Base-by-base conservation (phyloP, 2,113 vertebrate genomes). In the Chaetodon trifascialis region DNA sequence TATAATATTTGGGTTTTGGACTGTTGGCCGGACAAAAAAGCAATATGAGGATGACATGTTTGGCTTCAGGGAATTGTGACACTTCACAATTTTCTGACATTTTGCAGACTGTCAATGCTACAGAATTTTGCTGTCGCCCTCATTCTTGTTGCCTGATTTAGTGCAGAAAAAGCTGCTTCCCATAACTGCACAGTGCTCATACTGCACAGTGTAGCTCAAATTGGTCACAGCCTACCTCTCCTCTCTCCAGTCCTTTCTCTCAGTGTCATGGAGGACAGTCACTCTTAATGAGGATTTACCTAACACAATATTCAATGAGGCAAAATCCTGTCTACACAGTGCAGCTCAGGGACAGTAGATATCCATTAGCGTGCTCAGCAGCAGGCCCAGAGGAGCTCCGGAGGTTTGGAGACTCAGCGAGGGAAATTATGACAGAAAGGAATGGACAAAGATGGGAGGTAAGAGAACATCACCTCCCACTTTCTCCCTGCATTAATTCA, bases 281-380 rank as follows among this genome's bases (percentile, higher is more conserved):
- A 4, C 34, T 76, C 77, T 55, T 55, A 83, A 88, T 77, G 73
- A 91, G 88, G 83, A 91, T 92, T 92, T 89, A 86, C 70, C 87
- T 46, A 75, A 86, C 79, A 60, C 66, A 54, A 74, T 78, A 93
- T 85, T 91, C 88, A 89, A 77, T 82, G 66, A 64, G 82, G 62
- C 65, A 84, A 84, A 88, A 89, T 89, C 84, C 86, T 70, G 70
- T 89, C 84, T 59, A 70, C 73, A 67, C 67, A 56, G 44, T 47
- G 80, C 46, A 21, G 25, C 86, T 84, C 82, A 78, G 74, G 85
- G 60, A 80, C 83, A 77, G 80, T 59, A 86, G 84, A 89, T 92
- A 76, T 84, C 83, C 73, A 91, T 93, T 92, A 91, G 78, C 63
- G 51, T 73, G 82, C 87, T 88, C 88, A 86, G 79, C 84, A 85